A percentile compares a stretch with the other conserved stretches of the same genome.
Conservation (phyloP, 2,113 vertebrate genomes). For the Crotalus tigris region DNA sequence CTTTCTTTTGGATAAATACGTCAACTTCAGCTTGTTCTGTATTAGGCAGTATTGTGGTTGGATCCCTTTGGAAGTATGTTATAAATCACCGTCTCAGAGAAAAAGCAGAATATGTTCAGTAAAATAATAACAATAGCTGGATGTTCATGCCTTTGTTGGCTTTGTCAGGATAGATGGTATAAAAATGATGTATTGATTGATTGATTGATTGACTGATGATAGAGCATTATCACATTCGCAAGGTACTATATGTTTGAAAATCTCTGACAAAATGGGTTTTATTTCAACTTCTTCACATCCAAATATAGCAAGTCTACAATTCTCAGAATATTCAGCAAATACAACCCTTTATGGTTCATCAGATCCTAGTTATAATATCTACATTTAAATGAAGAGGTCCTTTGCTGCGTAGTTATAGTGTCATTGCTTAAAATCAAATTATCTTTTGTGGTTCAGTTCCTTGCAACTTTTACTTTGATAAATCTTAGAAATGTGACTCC, state of each 20-base stretch:
- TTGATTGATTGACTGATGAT: background rate
- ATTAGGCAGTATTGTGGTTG: background rate
- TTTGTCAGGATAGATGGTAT: background rate
- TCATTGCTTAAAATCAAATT: background rate
- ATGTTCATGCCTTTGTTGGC: background rate
- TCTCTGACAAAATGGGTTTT: background rate
- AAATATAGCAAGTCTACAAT: background rate
- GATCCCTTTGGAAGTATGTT: background rate
- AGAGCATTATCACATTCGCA: background rate
- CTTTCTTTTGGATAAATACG: background rate
- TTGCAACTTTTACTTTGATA: slow-evolving; percentile 10
- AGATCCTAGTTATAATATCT: background rate
- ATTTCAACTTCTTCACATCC: background rate
- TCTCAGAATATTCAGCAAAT: background rate
- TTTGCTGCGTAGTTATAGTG: background rate
- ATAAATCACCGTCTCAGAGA: background rate
- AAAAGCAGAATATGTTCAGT: background rate
- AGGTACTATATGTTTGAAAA: background rate
- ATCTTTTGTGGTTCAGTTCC: background rate
- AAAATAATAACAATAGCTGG: background rate
- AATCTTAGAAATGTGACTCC: slow-evolving; percentile 18
- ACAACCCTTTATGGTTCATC: background rate
- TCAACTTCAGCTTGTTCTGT: background rate
- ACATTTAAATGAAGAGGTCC: background rate
- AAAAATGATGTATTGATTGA: background rate